A percentile compares a stretch with the other conserved stretches of the same genome.
Conservation (phyloP, 2,113 vertebrate species). For the Micromys minutus region DNA sequence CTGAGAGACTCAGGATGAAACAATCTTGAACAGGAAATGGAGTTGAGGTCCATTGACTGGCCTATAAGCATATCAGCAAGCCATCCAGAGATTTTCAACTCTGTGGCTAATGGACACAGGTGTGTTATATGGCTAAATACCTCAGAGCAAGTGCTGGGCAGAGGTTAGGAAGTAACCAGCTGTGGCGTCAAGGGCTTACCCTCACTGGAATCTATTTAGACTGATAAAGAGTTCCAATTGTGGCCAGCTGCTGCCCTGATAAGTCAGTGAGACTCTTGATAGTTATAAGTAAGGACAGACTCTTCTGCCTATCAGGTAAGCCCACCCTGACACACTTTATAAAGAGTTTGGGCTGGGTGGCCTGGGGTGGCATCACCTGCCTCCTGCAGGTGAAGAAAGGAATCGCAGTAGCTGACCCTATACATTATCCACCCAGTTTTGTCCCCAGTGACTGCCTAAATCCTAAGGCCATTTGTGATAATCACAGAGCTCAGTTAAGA, state of each 20-base stretch:
- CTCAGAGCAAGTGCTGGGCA: neutral
- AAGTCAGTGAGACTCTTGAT: neutral
- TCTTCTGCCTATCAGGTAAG: fast-evolving
- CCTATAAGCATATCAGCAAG: neutral
- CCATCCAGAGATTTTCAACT: neutral
- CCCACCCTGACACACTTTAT: fast-evolving
- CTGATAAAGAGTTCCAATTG: neutral
- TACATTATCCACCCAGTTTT: neutral
- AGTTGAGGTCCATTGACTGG: neutral
- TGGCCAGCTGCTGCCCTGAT: neutral
- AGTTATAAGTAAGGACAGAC: neutral
- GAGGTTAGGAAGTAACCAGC: neutral
- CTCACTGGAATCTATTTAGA: neutral
- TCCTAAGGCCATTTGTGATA: neutral
- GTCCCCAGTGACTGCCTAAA: neutral
- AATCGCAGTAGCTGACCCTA: neutral
- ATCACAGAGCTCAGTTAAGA: neutral
- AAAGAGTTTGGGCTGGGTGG: neutral
- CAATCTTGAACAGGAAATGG: neutral
- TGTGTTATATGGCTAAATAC: neutral
- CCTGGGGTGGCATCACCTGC: neutral
- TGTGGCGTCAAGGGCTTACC: neutral
- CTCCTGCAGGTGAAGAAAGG: neutral
- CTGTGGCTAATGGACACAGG: neutral
- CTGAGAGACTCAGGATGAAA: neutral